Conservation (phyloP, 2,113 vertebrate genomes). For the Daboia siamensis region DNA sequence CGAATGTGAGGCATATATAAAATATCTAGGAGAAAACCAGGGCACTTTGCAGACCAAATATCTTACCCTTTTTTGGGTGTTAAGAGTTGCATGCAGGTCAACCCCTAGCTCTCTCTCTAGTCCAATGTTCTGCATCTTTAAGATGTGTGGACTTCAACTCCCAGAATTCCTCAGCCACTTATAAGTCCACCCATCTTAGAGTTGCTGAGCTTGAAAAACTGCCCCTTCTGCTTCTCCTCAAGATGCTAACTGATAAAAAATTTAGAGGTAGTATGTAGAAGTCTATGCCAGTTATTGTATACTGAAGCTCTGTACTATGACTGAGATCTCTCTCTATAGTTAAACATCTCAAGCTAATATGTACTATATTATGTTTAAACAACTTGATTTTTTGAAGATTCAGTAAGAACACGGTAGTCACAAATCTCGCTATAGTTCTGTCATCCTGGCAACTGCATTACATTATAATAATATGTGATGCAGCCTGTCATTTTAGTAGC, state of each 20-base stretch:
- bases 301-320: slow-evolving; percentile 58
- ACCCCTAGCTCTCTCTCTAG: slow-evolving; percentile 63
- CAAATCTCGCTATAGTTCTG: slow-evolving; percentile 54
- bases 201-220: slow-evolving; percentile 10
- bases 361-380: slow-evolving; percentile 54
- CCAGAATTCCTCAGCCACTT: background rate
- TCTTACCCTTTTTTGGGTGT: background rate
- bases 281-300: slow-evolving; percentile 57
- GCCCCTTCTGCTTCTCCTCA: slow-evolving; percentile 1
- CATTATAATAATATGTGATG: slow-evolving; percentile 53
- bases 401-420: slow-evolving; percentile 49
- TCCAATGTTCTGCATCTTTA: background rate
- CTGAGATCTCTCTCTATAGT: background rate
- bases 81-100: slow-evolving; percentile 65
- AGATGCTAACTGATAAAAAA: slow-evolving; percentile 55
- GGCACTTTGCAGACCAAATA: background rate
- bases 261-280: slow-evolving; percentile 78
- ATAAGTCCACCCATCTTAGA: background rate
- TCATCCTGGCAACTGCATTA: slow-evolving; percentile 54
- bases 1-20: background rate
- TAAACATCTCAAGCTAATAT: slow-evolving; percentile 54
- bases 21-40: background rate
- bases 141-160: background rate
- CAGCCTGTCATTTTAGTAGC: slow-evolving; percentile 54
- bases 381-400: slow-evolving; percentile 36